These are phyloP conservation scores for Saccopteryx bilineata DNA, from an alignment of 2,113 vertebrate species.

Conservation along the genomic window DNA sequence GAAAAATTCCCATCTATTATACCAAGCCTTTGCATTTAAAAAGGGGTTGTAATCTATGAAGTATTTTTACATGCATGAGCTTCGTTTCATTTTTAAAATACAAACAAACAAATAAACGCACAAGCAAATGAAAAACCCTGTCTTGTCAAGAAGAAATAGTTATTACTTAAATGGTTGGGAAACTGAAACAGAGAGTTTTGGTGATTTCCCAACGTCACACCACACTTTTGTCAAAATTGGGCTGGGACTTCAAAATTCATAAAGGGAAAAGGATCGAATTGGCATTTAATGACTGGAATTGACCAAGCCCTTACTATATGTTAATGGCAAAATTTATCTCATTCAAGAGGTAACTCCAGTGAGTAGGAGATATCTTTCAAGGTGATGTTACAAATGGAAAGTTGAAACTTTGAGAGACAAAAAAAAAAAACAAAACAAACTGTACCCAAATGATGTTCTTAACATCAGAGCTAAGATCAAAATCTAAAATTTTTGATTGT, in stretches of 20 bases:
- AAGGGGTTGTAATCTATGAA: neutral
- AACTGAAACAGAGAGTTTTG: neutral
- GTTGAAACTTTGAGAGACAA: neutral
- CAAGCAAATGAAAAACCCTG: no score
- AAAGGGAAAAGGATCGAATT: neutral
- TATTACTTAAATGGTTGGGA: neutral
- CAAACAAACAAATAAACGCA: no score
- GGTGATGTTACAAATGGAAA: neutral
- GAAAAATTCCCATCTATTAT: neutral
- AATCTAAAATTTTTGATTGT: neutral
- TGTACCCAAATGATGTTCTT: neutral
- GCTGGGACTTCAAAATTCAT: neutral
- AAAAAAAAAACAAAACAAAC: no score
- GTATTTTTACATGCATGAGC: neutral
- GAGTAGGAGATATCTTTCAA: neutral
- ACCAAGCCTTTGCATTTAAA: slow-evolving; percentile 31
- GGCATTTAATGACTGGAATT: neutral
- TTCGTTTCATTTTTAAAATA: slow-evolving; percentile 16
- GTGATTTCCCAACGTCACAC: neutral
- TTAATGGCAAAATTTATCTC: neutral
- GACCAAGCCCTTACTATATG: rapidly evolving
- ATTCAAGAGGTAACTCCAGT: neutral
- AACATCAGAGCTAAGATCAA: neutral
- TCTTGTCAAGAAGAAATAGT: neutral
- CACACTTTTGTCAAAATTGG: neutral